phyloP scores from a whole-genome alignment of 2,888 invertebrate genomes.

The Phasia obesa region DNA sequence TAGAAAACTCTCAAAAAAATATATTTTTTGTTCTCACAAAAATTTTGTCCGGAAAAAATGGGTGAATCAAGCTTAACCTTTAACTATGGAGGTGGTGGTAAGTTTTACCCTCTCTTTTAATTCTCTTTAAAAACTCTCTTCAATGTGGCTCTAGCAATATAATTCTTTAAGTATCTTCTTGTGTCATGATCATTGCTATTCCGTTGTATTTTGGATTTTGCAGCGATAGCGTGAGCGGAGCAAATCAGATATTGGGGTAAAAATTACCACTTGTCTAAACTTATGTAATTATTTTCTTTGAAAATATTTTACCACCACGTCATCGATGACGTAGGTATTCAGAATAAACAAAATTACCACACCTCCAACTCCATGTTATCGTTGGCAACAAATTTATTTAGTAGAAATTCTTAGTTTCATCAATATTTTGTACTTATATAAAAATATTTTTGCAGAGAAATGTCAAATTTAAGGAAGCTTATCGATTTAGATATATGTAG shows the following conservation, averaged over 20 bases:
- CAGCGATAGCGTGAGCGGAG: conserved; percentile 29
- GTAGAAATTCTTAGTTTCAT: not conserved
- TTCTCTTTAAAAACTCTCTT: too few relatives aligned
- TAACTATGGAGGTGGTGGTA: too few relatives aligned
- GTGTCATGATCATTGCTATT: conserved; percentile 18
- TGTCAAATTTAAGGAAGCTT: not conserved
- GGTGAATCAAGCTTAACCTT: too few relatives aligned
- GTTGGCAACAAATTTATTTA: conserved; percentile 10
- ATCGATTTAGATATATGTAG: not conserved
- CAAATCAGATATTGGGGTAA: conserved; percentile 3
- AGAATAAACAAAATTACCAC: too few relatives aligned
- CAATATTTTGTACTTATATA: not conserved
- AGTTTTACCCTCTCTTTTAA: too few relatives aligned
- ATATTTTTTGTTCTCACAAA: too few relatives aligned
- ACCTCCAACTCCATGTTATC: conserved; percentile 8
- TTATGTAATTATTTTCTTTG: conserved; percentile 8
- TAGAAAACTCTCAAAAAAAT: too few relatives aligned
- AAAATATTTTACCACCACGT: conserved; percentile 13
- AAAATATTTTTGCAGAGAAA: not conserved
- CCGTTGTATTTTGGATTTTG: conserved; percentile 24
- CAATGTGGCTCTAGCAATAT: too few relatives aligned
- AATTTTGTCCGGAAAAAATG: too few relatives aligned
- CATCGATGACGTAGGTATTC: conserved; percentile 31
- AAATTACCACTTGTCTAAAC: conserved; percentile 1
- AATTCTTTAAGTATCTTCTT: conserved; percentile 2